Conservation (phyloP, 2,888 invertebrate species). For the Drosophila prostipennis region DNA sequence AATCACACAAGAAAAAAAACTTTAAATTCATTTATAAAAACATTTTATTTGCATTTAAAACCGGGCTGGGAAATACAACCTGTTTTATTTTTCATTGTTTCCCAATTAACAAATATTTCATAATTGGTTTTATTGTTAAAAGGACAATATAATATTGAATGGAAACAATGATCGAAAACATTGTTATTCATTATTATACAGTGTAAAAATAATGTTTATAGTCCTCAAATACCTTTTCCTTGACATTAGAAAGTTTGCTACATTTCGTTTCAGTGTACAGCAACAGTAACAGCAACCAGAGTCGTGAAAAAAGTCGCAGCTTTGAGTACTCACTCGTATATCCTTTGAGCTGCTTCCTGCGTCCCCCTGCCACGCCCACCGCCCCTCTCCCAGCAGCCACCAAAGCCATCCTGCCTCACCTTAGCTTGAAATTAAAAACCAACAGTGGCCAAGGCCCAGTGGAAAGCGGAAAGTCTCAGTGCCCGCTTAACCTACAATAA, state of each 20-base stretch:
- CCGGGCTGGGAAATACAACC: too few species aligned
- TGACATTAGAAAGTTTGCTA: too few species aligned
- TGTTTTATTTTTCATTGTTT: background rate
- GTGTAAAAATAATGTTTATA: too few species aligned
- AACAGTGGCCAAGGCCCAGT: conserved; percentile 73
- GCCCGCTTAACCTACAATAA: conserved; percentile 74
- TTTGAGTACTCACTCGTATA: conserved; percentile 73
- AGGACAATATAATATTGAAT: too few species aligned
- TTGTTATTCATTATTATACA: too few species aligned
- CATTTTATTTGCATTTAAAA: background rate
- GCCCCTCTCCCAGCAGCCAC: background rate
- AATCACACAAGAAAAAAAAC: background rate
- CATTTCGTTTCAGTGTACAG: conserved; percentile 19
- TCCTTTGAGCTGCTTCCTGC: conserved; percentile 65
- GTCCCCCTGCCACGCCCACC: background rate
- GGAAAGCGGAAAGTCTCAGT: conserved; percentile 42
- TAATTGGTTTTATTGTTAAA: too few species aligned
- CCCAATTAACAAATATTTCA: too few species aligned
- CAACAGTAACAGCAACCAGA: conserved; percentile 37
- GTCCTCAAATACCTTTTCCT: too few species aligned
- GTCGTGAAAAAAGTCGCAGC: conserved; percentile 59
- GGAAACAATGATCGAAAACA: too few species aligned
- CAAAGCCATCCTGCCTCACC: conserved; percentile 17
- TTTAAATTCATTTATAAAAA: background rate
- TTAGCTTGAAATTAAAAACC: conserved; percentile 77